Evolutionary conservation across 2,113 vertebrate genomes (phyloP).

Genomic region (Rhegmatorhina hoffmannsi): DNA sequence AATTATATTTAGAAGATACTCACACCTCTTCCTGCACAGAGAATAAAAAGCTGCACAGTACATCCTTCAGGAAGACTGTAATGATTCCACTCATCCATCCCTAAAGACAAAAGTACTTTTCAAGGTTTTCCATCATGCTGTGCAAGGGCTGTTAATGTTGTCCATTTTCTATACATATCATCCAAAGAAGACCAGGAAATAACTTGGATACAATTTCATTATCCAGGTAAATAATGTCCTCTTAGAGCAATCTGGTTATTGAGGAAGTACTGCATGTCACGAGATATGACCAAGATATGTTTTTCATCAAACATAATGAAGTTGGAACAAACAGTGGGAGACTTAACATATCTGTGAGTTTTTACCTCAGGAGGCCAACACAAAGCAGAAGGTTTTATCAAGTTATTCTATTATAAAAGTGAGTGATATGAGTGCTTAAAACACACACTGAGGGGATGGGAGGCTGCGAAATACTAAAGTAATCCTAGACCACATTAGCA

Average conservation of each 20-base stretch:
- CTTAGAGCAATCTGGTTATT: background rate
- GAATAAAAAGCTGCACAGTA: background rate
- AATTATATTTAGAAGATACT: constrained; percentile 24
- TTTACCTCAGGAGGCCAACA: constrained; percentile 19
- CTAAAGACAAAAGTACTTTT: background rate
- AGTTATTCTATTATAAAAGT: constrained; percentile 1
- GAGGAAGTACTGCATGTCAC: background rate
- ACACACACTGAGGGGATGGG: background rate
- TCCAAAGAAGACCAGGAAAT: background rate
- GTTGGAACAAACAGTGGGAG: background rate
- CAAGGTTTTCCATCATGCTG: background rate
- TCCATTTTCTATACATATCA: background rate
- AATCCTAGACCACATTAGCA: constrained; percentile 17
- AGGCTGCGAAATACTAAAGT: constrained; percentile 47
- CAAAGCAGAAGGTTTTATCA: constrained; percentile 10
- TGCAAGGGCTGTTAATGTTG: background rate
- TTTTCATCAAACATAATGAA: constrained; percentile 12
- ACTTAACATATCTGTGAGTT: background rate
- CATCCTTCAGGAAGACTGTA: background rate
- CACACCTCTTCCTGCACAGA: background rate
- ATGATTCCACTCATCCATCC: background rate
- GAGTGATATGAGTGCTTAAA: constrained; percentile 3
- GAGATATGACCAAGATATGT: background rate
- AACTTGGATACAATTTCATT: background rate
- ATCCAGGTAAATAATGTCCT: background rate